These are phyloP conservation scores for Pachyramphus minor DNA, from an alignment of 2,113 vertebrate genomes.

Conservation along the genomic window DNA sequence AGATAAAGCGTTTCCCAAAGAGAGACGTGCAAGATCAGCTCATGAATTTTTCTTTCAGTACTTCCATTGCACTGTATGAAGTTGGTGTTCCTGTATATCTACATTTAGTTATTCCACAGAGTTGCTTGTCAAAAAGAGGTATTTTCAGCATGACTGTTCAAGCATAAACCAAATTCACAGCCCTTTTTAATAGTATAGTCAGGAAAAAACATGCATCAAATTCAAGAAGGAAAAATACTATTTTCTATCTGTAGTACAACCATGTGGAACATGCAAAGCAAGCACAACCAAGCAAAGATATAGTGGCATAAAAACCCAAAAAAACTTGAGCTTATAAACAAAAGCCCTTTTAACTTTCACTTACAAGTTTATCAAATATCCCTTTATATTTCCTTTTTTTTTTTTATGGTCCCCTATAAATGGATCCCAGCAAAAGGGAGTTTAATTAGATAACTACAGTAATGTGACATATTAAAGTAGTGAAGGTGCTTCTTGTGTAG, in stretches of 20 bases:
- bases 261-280: background rate
- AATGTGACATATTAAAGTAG: background rate
- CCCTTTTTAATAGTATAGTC: background rate
- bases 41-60: background rate
- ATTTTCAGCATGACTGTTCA: background rate
- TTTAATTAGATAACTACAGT: background rate
- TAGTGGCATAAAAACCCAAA: fast-evolving
- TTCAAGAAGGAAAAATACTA: background rate
- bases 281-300: background rate
- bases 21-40: background rate
- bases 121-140: background rate
- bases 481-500: background rate
- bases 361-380: background rate
- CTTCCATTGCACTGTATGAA: background rate
- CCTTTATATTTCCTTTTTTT: background rate
- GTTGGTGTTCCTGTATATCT: background rate
- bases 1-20: background rate
- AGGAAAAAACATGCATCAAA: background rate
- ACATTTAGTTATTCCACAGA: background rate
- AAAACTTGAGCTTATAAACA: background rate
- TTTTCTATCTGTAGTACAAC: background rate
- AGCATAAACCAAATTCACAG: background rate
- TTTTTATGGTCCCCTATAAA: background rate
- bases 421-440: background rate
- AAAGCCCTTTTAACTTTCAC: background rate